phyloP scores from a whole-genome alignment of 2,888 invertebrate species.

The Erebia epiphron region DNA sequence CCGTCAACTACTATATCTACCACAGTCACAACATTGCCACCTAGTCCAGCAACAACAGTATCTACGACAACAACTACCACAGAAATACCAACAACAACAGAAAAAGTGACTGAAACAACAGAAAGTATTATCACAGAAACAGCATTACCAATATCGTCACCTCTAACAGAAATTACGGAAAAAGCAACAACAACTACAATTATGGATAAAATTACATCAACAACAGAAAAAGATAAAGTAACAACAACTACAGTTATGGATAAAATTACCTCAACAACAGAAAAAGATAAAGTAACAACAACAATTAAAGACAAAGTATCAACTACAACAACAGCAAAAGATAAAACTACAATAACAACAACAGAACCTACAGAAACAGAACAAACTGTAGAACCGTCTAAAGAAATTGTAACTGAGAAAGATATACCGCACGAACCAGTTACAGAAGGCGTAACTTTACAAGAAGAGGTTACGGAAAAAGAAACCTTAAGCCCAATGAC shows the following conservation, averaged over 20 bases:
- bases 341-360: slow-evolving; percentile 30
- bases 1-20: slow-evolving; percentile 47
- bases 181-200: slow-evolving; percentile 19
- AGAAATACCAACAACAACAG: slow-evolving; percentile 38
- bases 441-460: slow-evolving; percentile 45
- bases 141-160: not conserved
- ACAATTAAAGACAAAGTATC: not conserved
- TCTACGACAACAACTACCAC: slow-evolving; percentile 46
- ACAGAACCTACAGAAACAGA: slow-evolving; percentile 34
- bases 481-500: slow-evolving; percentile 53
- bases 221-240: not conserved
- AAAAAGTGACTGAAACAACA: slow-evolving; percentile 27
- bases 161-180: not conserved
- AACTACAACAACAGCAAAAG: slow-evolving; percentile 28
- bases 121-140: not conserved
- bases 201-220: slow-evolving; percentile 29
- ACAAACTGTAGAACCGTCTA: slow-evolving; percentile 36
- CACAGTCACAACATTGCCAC: slow-evolving; percentile 42
- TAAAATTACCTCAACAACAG: slow-evolving; percentile 24
- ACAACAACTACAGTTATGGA: not conserved
- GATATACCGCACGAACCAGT: slow-evolving; percentile 41
- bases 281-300: slow-evolving; percentile 40
- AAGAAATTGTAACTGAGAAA: slow-evolving; percentile 31
- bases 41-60: slow-evolving; percentile 46
- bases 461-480: slow-evolving; percentile 50